These are phyloP conservation scores for Phymorhynchus buccinoides DNA, from an alignment of 1,140 invertebrate genomes.

Conservation along the genomic window DNA sequence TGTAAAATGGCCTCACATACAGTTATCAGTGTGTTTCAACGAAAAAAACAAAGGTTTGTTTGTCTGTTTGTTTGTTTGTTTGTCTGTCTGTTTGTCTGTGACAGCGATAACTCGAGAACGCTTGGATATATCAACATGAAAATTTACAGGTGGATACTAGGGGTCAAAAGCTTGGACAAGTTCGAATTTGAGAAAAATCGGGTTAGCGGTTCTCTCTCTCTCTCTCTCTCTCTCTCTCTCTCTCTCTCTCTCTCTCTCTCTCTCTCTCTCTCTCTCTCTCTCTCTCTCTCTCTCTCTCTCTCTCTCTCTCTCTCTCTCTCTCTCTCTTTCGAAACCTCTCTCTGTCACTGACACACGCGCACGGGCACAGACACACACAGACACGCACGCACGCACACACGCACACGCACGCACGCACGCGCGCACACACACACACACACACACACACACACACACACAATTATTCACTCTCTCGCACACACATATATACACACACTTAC, in stretches of 20 bases:
- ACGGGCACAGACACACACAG: background rate
- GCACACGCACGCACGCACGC: background rate
- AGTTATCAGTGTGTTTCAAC: no score
- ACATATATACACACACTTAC: background rate
- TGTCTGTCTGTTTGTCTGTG: no score
- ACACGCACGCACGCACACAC: background rate
- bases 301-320: background rate
- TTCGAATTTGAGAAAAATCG: no score
- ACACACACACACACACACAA: background rate
- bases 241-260: background rate
- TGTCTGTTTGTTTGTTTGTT: no score
- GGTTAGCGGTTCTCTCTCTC: no score
- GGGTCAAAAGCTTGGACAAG: no score
- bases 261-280: constrained; percentile 13
- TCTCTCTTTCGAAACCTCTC: background rate
- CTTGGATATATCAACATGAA: no score
- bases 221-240: constrained; percentile 18
- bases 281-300: background rate
- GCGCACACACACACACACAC: background rate
- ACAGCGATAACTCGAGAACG: no score
- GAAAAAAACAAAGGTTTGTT: no score
- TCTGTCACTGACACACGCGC: background rate
- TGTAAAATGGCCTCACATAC: no score
- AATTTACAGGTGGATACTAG: no score
- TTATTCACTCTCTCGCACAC: background rate